These are phyloP conservation scores for Sciurus vulgaris DNA, from an alignment of 2,797 vertebrate genomes.

Conservation along the genomic window DNA sequence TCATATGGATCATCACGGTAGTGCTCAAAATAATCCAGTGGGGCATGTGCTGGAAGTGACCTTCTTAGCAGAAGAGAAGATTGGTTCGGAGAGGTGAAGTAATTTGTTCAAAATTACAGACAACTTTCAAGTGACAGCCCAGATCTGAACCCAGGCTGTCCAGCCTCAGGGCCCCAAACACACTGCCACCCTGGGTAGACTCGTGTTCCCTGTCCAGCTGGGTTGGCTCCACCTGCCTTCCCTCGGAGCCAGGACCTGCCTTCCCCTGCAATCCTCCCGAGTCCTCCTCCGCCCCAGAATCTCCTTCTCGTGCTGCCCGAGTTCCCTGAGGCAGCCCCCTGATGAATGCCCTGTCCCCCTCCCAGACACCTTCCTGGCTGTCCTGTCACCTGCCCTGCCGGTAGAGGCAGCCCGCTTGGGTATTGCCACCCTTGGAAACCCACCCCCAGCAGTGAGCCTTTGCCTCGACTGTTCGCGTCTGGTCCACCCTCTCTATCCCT, in stretches of 20 bases:
- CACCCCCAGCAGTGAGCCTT: background rate
- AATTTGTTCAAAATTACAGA: background rate
- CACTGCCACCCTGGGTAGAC: background rate
- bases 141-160: background rate
- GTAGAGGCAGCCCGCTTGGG: background rate
- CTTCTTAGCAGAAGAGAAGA: background rate
- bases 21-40: background rate
- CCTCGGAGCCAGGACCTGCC: background rate
- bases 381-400: background rate
- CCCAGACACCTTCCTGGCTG: too few species aligned
- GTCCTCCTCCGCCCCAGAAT: background rate
- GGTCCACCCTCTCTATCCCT: background rate
- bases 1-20: background rate
- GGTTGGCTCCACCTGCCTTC: background rate
- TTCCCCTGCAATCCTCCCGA: background rate
- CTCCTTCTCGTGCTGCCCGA: background rate
- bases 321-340: too few species aligned
- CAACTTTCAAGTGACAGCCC: background rate
- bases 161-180: too few species aligned
- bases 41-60: background rate
- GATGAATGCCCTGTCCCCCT: too few species aligned
- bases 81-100: background rate
- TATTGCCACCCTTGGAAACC: background rate
- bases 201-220: fast-evolving
- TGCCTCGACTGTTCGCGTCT: background rate